These are phyloP conservation scores for Hydractinia symbiolongicarpus DNA, from an alignment of 30 jellyfish, hydroid and myxozoan genomes.

Conservation along the genomic window DNA sequence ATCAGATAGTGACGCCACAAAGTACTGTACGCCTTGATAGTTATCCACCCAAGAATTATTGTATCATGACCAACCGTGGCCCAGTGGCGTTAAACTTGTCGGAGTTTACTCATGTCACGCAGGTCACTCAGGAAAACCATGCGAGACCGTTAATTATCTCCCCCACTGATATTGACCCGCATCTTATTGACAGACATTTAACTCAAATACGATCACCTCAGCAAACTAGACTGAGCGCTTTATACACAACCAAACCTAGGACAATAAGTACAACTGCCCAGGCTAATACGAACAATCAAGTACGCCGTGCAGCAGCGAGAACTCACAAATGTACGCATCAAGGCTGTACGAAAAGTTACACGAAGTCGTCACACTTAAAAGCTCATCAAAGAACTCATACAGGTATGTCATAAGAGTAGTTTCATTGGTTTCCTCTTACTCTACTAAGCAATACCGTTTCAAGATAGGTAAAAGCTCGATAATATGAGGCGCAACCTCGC, in stretches of 20 bases:
- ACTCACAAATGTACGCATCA: slow-evolving; percentile 91
- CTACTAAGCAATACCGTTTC: too few species aligned
- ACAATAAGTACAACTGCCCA: slow-evolving; percentile 25
- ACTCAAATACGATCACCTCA: slow-evolving; percentile 24
- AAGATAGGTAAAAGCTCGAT: too few species aligned
- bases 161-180: slow-evolving; percentile 30
- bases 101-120: slow-evolving; percentile 24
- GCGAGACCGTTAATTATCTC: slow-evolving; percentile 30
- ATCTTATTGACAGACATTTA: slow-evolving; percentile 23
- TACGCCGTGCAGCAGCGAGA: slow-evolving; percentile 72
- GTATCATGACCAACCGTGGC: slow-evolving; percentile 41
- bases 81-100: slow-evolving; percentile 24
- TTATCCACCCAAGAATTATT: slow-evolving; percentile 20
- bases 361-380: slow-evolving; percentile 90
- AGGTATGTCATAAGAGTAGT: slow-evolving; percentile 23
- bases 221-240: slow-evolving; percentile 1
- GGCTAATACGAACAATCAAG: slow-evolving; percentile 22
- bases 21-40: slow-evolving; percentile 18
- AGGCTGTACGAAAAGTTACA: slow-evolving; percentile 92
- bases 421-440: too few species aligned
- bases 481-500: too few species aligned
- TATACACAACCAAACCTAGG: slow-evolving; percentile 33
- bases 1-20: slow-evolving; percentile 55
- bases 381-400: slow-evolving; percentile 97
- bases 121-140: slow-evolving; percentile 13